Base-by-base conservation (phyloP, 2,797 vertebrate species). In the Halcyon badia region DNA sequence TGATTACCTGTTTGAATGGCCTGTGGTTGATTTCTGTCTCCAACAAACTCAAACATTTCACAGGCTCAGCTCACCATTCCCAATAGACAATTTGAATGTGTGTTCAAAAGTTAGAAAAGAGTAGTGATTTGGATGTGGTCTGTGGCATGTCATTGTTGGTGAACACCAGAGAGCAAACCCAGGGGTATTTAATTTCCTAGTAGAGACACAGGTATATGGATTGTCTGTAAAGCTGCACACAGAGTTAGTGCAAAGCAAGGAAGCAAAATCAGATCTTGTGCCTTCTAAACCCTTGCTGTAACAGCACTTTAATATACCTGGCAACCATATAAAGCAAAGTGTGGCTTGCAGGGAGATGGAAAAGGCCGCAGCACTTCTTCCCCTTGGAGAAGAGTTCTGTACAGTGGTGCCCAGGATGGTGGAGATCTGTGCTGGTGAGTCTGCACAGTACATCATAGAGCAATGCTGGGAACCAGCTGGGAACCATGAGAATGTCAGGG, bases 31-130 rank as follows among this genome's bases (percentile, higher is more conserved):
- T 58, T 92, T 91, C 46, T 89, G 17, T 52, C 58, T 76, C 41
- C 79, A 54, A 73, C 21, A 14, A 84, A 33, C 60, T 68, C 64
- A 48, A 26, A 37, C 9, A 8, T 70, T 89, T 73, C 28, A 31
- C 10, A 57, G 64, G 21, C 37, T 64, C 28, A 54, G 52, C 16
- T 77, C 37, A 61, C n/a, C 28, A 22, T 62, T 54, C 56, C 60
- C 22, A 46, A 6, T 0, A 78, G 31, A 60, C 15, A 61, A 20
- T 39, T 28, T 49, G 8, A 77, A 69, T 1, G 0, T 12, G 2
- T 82, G 57, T 62, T 79, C n/a, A 51, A 52, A 86, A 83, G 37
- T 52, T 62, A 66, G 13, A 81, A 71, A 21, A 51, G 17, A 28
- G 19, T 51, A 85, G 58, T 57, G 25, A 42, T 80, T 80, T 83